Evolutionary conservation across 1,140 invertebrate species (phyloP).

Genomic region (Drosophila tristis): DNA sequence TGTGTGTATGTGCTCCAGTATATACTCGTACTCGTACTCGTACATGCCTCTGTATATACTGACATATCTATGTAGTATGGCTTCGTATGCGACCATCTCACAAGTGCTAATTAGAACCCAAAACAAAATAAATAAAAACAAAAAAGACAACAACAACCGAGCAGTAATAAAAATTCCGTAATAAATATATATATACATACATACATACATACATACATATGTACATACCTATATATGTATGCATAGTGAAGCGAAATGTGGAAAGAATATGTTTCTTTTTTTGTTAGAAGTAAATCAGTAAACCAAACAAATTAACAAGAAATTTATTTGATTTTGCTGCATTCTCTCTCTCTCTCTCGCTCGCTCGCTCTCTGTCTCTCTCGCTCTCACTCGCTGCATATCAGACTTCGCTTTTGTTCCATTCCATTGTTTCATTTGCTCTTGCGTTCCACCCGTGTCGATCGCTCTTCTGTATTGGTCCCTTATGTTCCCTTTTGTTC

Average conservation of each 20-base stretch:
- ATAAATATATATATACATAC: constrained; percentile 38
- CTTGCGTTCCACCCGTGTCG: constrained; percentile 4
- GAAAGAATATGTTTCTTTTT: constrained; percentile 6
- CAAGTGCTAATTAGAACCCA: constrained; percentile 83
- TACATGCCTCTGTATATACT: constrained; percentile 34
- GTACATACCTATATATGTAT: constrained; percentile 24
- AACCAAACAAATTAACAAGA: constrained; percentile 40
- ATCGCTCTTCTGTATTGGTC: constrained; percentile 10
- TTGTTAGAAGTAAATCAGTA: constrained; percentile 17
- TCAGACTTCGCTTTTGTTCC: constrained; percentile 18
- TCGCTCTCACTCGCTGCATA: constrained; percentile 18
- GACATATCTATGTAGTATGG: constrained; percentile 30
- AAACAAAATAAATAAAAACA: constrained; percentile 27
- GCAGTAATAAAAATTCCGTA: constrained; percentile 16
- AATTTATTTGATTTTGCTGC: constrained; percentile 59
- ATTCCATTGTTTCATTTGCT: constrained; percentile 38
- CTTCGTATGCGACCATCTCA: constrained; percentile 83
- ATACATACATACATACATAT: constrained; percentile 33
- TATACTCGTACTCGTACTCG: constrained; percentile 3
- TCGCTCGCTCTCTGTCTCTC: constrained; percentile 10
- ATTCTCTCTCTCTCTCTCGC: constrained; percentile 27
- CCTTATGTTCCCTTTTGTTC: constrained; percentile 4
- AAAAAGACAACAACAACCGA: no score
- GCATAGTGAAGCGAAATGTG: constrained; percentile 27
- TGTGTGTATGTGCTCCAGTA: no score